A percentile compares a stretch with the other conserved stretches of the same genome.
These are phyloP conservation scores for Rattus rattus DNA, from an alignment of 2,113 vertebrate species.

Conservation along the genomic window DNA sequence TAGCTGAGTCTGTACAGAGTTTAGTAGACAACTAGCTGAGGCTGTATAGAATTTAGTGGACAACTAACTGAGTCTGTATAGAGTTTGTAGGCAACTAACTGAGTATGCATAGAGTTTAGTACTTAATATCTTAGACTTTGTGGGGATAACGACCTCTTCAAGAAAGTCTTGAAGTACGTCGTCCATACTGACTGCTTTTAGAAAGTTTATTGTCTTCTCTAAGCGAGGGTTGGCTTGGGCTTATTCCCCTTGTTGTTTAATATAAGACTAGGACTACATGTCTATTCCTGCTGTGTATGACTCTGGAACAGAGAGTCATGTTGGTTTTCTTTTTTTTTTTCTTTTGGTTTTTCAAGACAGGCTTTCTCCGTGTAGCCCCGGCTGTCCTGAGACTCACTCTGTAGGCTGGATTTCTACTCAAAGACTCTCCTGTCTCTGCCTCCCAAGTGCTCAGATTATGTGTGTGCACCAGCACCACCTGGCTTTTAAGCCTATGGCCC, in stretches of 20 bases:
- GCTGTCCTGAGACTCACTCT: background rate
- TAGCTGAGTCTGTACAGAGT: background rate
- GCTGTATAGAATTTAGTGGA: no score
- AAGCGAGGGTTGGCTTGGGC: background rate
- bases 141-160: background rate
- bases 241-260: conserved; percentile 30
- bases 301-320: background rate
- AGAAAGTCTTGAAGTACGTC: background rate
- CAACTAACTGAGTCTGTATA: no score
- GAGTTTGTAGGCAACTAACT: no score
- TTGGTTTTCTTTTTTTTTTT: background rate
- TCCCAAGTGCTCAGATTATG: background rate
- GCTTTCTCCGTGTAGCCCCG: background rate
- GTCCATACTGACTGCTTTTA: background rate
- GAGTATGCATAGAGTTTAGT: background rate
- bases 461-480: background rate
- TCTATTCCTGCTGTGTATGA: background rate
- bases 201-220: background rate
- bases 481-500: background rate
- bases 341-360: background rate
- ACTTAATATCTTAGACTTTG: background rate
- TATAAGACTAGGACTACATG: background rate
- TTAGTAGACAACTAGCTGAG: no score
- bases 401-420: background rate
- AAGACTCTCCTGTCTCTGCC: background rate